A percentile compares a stretch with the other conserved stretches of the same genome.
These are phyloP conservation scores for Procambarus clarkii DNA, from an alignment of 1,140 invertebrate genomes.

Conservation along the genomic window DNA sequence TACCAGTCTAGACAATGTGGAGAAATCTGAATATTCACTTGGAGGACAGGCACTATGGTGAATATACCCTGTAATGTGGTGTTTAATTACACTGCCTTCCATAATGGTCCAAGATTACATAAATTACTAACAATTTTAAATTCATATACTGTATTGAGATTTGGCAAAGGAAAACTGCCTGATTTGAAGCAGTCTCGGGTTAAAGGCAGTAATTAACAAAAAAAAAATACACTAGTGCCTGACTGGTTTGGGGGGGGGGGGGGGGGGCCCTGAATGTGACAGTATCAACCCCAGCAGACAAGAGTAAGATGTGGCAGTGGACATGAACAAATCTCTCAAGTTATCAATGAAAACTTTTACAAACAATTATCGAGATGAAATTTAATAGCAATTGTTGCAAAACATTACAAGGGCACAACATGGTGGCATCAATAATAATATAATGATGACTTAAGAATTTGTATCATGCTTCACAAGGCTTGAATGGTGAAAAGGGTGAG, in stretches of 20 bases:
- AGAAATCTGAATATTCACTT: background rate
- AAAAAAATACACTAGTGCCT: background rate
- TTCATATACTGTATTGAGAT: background rate
- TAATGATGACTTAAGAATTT: conserved; percentile 27
- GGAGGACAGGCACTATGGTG: conserved; percentile 43
- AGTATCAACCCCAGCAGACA: background rate
- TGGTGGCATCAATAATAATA: background rate
- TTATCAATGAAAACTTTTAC: conserved; percentile 3
- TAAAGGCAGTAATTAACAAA: background rate
- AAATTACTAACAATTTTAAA: background rate
- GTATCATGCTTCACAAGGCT: background rate
- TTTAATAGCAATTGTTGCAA: background rate
- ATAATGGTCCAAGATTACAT: background rate
- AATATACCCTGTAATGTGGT: conserved; percentile 46
- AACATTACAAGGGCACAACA: background rate
- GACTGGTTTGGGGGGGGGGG: background rate
- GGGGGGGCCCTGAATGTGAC: background rate
- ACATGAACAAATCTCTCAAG: conserved; percentile 20
- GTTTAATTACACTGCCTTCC: conserved; percentile 48
- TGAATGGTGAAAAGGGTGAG: background rate
- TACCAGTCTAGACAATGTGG: background rate
- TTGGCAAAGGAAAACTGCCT: background rate
- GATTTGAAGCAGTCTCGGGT: background rate
- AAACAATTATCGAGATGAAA: background rate
- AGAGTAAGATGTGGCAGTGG: conserved; percentile 28